Base-by-base conservation (phyloP, 2,888 invertebrate species). In the Ischnus inquisitorius region DNA sequence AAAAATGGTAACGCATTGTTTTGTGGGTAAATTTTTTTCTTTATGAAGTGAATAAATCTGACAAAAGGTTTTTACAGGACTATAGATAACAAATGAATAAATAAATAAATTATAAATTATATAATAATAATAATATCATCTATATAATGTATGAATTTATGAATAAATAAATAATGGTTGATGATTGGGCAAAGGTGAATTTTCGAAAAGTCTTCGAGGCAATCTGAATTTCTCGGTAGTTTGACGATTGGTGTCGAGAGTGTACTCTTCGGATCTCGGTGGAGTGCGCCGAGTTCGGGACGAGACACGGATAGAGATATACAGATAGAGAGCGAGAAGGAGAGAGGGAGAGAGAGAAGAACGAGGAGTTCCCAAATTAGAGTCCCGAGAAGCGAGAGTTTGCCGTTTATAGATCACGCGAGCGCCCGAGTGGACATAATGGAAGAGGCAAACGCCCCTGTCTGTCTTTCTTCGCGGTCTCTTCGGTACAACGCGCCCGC, bases 301-400 rank as follows among this genome's bases (percentile, higher is more conserved):
- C n/a, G 67, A 43, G 46, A 64, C 48, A 48, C 34, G 34, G 34
- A 34, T 34, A 34, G 34, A 34, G 34, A 34, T 34, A 34, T n/a
- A n/a, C n/a, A n/a, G n/a, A n/a, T n/a, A n/a, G n/a, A n/a, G n/a
- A n/a, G n/a, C n/a, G n/a, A n/a, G n/a, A n/a, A n/a, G n/a, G n/a
- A n/a, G n/a, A n/a, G n/a, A 39, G 64, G 25, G 54, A 3, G 41
- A 67, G 57, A 19, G 28, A 39, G 41, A 65, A 14, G n/a, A 43
- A 83, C 75, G 65, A 72, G 69, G 72, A 68, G 64, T 71, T 83
- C 83, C 83, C 71, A 80, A 83, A 83, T 83, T 83, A 83, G 83
- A 83, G 83, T 83, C 83, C 79, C 83, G 72, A 83, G 83, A 83
- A 83, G 57, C 79, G 79, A 72, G 74, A 83, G 79, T 83, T 77